Conservation (phyloP, 2,113 vertebrate species). For the Hoplias malabaricus region DNA sequence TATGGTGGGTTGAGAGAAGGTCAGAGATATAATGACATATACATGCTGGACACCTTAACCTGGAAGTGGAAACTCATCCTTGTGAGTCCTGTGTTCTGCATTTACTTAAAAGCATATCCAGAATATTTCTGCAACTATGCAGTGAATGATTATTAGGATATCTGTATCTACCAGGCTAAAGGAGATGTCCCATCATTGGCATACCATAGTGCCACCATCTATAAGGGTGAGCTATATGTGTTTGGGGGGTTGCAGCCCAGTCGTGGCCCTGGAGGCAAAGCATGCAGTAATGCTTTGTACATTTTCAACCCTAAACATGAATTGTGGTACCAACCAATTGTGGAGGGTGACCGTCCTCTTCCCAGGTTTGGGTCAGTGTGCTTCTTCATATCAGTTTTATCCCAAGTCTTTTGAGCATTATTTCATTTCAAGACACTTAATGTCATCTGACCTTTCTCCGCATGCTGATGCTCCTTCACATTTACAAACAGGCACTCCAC, state of each 20-base stretch:
- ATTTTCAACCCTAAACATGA: slow-evolving; percentile 87
- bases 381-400: background rate
- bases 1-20: slow-evolving; percentile 81
- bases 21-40: slow-evolving; percentile 70
- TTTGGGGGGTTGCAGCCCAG: slow-evolving; percentile 80
- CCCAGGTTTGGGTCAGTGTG: slow-evolving; percentile 83
- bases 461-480: background rate
- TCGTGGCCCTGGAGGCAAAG: slow-evolving; percentile 57
- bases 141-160: background rate
- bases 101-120: background rate
- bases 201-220: slow-evolving; percentile 82
- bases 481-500: slow-evolving; percentile 75
- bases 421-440: background rate
- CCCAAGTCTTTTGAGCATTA: background rate
- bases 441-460: background rate
- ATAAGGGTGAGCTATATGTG: slow-evolving; percentile 84
- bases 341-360: slow-evolving; percentile 82
- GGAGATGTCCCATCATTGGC: slow-evolving; percentile 79
- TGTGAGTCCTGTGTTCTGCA: slow-evolving; percentile 72
- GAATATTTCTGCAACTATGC: no score
- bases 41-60: slow-evolving; percentile 80
- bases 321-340: slow-evolving; percentile 90
- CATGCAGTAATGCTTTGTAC: slow-evolving; percentile 81
- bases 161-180: slow-evolving; percentile 69
- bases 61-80: slow-evolving; percentile 84